Base-by-base conservation (phyloP, 2,113 vertebrate genomes). In the Pseudonaja textilis region DNA sequence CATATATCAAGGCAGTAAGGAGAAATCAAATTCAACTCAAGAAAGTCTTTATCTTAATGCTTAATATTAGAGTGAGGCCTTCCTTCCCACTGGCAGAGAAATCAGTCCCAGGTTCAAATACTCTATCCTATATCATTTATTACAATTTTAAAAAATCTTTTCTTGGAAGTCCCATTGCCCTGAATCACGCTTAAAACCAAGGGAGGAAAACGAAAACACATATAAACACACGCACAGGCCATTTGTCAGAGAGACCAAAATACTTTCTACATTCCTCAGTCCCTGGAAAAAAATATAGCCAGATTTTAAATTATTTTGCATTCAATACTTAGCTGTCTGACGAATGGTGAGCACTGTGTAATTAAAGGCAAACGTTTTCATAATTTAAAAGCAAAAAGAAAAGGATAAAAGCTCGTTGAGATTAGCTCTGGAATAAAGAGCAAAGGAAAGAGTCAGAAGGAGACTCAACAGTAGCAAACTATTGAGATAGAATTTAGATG, bases 291-390 rank as follows among this genome's bases (percentile, higher is more conserved):
- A 90, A 93, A 85, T 3, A 59, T 6, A 89, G 88, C 8, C 20
- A 55, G 86, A 61, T 86, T 74, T 89, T 61, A 90, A 90, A 74
- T 93, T 89, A 89, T 93, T 88, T 90, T 93, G 88, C 54, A 89
- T 93, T 86, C 55, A 90, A 20, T 56, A 85, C 92, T 86, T 90
- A 93, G 59, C 39, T 26, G 42, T 52, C 55, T 90, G 88, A 93
- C 22, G 59, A 86, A 90, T 22, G 45, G 42, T 29, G 55, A 86
- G 85, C 59, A 56, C 88, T 16, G 22, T 0, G 12, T 90, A 93
- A 93, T 93, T 90, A 93, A 90, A 93, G 85, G 92, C 92, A 93
- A 93, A 90, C 90, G 92, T 93, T 89, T 93, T 50, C 74, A 52
- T 55, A 47, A 61, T 93, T 50, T 88, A 93, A 93, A 93, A 86